Percentiles rank a stretch among this genome's conserved stretches.
Conservation (phyloP, 1,140 invertebrate species). For the Drosophila busckii region DNA sequence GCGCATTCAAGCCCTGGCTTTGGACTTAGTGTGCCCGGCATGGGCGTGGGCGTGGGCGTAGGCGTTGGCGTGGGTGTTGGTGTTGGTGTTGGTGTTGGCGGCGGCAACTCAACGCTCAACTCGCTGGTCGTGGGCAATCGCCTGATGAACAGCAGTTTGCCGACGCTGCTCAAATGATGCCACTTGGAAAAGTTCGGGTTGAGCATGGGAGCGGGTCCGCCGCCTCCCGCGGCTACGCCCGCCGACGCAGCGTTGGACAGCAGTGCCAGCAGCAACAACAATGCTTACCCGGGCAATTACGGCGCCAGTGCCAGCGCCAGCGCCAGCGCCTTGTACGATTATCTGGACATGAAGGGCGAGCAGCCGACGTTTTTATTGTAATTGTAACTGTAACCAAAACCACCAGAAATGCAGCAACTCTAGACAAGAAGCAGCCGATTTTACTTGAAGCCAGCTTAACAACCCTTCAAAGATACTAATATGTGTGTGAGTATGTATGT, state of each 20-base stretch:
- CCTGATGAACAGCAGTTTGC: slow-evolving; percentile 70
- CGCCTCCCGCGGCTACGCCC: slow-evolving; percentile 56
- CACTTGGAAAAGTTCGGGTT: slow-evolving; percentile 74
- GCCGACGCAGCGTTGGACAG: slow-evolving; percentile 42
- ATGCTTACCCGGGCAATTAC: slow-evolving; percentile 40
- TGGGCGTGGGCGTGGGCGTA: slow-evolving; percentile 49
- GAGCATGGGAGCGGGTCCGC: slow-evolving; percentile 57
- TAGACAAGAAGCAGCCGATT: too few species aligned
- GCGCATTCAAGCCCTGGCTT: slow-evolving; percentile 50
- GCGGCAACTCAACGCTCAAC: slow-evolving; percentile 62
- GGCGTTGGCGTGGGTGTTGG: slow-evolving; percentile 57
- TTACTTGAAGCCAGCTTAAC: slow-evolving; percentile 48
- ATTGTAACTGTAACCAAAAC: slow-evolving; percentile 57
- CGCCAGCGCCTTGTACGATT: slow-evolving; percentile 55
- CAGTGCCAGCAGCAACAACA: background rate
- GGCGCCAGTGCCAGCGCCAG: slow-evolving; percentile 36
- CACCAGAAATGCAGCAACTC: slow-evolving; percentile 52
- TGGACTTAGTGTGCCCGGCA: slow-evolving; percentile 56
- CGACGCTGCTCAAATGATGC: slow-evolving; percentile 77
- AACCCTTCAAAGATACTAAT: slow-evolving; percentile 9
- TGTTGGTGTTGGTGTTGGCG: slow-evolving; percentile 57
- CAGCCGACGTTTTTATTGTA: slow-evolving; percentile 70
- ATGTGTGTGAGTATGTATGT: background rate
- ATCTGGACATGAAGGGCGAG: slow-evolving; percentile 64
- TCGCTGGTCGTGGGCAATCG: slow-evolving; percentile 73